A percentile compares a stretch with the other conserved stretches of the same genome.
Evolutionary conservation across 2,797 vertebrate species (phyloP).

Genomic region (Cheirogaleus major): DNA sequence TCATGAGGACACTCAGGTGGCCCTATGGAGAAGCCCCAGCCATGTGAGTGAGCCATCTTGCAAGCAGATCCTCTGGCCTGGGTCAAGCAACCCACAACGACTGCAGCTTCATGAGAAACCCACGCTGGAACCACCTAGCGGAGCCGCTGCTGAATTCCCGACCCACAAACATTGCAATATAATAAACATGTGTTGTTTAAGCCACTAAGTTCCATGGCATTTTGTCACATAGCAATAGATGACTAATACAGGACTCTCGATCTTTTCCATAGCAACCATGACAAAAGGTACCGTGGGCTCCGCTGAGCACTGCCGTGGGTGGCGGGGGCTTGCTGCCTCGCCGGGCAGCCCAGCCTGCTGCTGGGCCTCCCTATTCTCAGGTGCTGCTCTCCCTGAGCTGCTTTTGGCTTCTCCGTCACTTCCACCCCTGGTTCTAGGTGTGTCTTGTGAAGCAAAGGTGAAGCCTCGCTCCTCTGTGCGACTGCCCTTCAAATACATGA

Average conservation of each 20-base stretch:
- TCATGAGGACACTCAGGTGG: neutral
- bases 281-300: neutral
- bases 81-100: neutral
- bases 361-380: neutral
- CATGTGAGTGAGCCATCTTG: too few relatives aligned
- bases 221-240: neutral
- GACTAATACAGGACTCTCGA: neutral
- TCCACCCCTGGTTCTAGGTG: neutral
- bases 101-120: neutral
- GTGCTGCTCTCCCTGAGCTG: neutral
- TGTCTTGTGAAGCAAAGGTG: neutral
- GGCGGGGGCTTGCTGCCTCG: neutral
- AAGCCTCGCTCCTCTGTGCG: neutral
- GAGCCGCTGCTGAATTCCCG: neutral
- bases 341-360: neutral
- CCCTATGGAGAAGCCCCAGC: neutral
- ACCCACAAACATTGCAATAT: neutral
- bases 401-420: neutral
- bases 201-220: neutral
- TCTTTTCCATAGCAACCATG: neutral
- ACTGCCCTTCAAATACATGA: neutral
- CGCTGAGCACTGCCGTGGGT: neutral
- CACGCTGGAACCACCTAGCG: neutral
- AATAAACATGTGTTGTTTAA: constrained; percentile 28
- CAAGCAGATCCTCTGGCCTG: neutral